Evolutionary conservation across 2,888 invertebrate species (phyloP).

Genomic region (Dicroscelio sp.): DNA sequence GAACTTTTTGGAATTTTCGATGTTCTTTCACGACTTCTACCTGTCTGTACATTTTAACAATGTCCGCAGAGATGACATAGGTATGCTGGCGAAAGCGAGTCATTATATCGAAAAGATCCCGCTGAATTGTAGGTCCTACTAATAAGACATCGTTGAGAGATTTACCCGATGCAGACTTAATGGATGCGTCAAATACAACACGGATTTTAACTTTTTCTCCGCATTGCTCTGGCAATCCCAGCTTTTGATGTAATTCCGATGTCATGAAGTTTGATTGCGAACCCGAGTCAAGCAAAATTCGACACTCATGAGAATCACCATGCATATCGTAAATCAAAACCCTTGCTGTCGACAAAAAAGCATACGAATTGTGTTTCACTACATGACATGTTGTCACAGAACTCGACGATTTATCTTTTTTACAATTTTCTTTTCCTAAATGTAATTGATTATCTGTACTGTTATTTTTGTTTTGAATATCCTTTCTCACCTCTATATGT

Average conservation of each 20-base stretch:
- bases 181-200: conserved; percentile 88
- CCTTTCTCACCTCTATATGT: too few species aligned
- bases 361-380: background rate
- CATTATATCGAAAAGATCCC: conserved; percentile 82
- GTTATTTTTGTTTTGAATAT: background rate
- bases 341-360: conserved; percentile 6
- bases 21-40: conserved; percentile 45
- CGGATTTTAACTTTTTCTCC: conserved; percentile 77
- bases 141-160: conserved; percentile 86
- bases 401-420: background rate
- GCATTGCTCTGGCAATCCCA: too few species aligned
- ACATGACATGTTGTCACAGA: background rate
- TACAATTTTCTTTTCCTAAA: background rate
- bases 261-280: conserved; percentile 27
- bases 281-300: conserved; percentile 3
- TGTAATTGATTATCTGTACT: background rate
- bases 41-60: conserved; percentile 86
- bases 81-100: conserved; percentile 82
- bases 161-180: conserved; percentile 79
- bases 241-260: too few species aligned
- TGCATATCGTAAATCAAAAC: background rate
- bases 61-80: conserved; percentile 83
- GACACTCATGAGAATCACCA: background rate
- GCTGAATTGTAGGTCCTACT: conserved; percentile 85
- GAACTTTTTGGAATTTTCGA: background rate